Base-by-base conservation (phyloP, 2,888 invertebrate species). In the Mallateleia sp. region DNA sequence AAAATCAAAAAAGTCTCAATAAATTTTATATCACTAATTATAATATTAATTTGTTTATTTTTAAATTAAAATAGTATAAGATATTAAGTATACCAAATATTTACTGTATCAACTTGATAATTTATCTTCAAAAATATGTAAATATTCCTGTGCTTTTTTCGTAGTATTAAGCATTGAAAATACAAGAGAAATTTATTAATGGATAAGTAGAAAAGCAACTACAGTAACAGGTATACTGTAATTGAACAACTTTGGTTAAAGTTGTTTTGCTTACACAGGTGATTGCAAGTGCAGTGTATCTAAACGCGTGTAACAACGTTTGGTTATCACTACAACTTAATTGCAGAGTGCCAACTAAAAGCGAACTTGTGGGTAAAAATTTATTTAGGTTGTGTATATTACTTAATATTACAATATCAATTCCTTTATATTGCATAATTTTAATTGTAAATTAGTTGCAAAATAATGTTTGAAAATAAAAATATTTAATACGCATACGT, bases 221-320 rank as follows among this genome's bases (percentile, higher is more conserved):
- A 22, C 56, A 56, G 56, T 42, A 56, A 69, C 52, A 60, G 18
- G 32, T 72, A 72, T 24, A 72, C 60, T 24, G 72, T 60, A 50
- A 47, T 32, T 60, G 47, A 60, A 74, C 62, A 74, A 62, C 22
- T 74, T 74, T 52, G 14, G 38, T 15, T 47, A n/a, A 58, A 47
- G 58, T 72, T 72, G 58, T 58, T 72, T 56, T 45, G 58, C 45
- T 72, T 72, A 24, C 45, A 58, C 22, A 58, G 32, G 22, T 72
- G 58, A 72, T 72, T 72, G 58, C 47, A 72, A 47, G 28, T 72
- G 24, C 54, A 42, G 28, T 15, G 18, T 14, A 28, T 18, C 18
- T 72, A 32, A 69, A 54, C 20, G 18, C 25, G 22, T 25, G 18
- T 22, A 69, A 69, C 69, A 42, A 8, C 18, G 25, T 69, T 69